phyloP scores from a whole-genome alignment of 2,888 invertebrate genomes.

The Tipula helvola region DNA sequence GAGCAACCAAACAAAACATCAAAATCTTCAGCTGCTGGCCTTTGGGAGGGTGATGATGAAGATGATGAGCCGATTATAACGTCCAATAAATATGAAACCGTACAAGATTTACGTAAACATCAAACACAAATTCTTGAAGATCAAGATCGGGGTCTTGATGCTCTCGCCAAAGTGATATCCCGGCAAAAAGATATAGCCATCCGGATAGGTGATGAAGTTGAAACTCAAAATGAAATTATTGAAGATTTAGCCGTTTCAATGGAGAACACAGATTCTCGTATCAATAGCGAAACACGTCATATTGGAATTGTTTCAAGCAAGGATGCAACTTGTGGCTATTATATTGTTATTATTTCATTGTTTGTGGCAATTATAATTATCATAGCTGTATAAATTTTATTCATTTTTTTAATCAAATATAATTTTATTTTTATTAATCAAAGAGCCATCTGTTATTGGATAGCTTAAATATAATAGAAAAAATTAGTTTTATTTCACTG shows the following conservation, averaged over 20 bases:
- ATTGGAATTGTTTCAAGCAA: constrained; percentile 51
- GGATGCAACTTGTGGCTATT: constrained; percentile 62
- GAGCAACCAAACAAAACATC: neutral
- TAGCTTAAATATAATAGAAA: too few relatives aligned
- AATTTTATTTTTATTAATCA: neutral
- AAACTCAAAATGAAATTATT: constrained; percentile 64
- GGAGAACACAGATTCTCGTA: constrained; percentile 54
- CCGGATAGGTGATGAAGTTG: constrained; percentile 62
- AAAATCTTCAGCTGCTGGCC: constrained; percentile 15
- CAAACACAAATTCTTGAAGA: constrained; percentile 51
- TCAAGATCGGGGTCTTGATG: constrained; percentile 66
- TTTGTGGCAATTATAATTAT: constrained; percentile 54
- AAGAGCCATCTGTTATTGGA: neutral
- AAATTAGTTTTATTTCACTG: too few relatives aligned
- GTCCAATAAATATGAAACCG: constrained; percentile 32
- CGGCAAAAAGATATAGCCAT: constrained; percentile 64
- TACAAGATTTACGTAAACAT: constrained; percentile 40
- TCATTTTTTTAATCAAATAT: neutral
- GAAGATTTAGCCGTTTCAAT: constrained; percentile 62
- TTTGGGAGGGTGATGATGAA: constrained; percentile 21
- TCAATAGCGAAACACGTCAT: constrained; percentile 52
- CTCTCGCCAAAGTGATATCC: constrained; percentile 56
- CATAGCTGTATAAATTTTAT: constrained; percentile 27
- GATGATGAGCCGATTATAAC: constrained; percentile 33
- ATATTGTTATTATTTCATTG: constrained; percentile 56